Conservation (phyloP, 2,888 invertebrate species). For the Sesia apiformis region DNA sequence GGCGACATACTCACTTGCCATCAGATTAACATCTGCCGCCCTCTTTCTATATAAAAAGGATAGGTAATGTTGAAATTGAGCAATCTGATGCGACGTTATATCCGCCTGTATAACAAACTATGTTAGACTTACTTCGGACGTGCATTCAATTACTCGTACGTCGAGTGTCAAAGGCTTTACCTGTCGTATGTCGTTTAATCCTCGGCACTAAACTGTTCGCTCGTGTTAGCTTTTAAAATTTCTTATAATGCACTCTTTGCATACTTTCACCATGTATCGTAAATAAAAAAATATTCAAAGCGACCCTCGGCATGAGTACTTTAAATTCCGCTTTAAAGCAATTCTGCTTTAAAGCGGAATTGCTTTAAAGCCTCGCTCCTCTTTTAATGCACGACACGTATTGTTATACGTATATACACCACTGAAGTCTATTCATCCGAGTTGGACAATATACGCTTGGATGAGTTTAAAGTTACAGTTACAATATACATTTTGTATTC, state of each 20-base stretch:
- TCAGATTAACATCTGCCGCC: neutral
- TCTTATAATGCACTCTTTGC: conserved; percentile 8
- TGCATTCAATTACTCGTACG: conserved; percentile 42
- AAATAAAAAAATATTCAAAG: conserved; percentile 7
- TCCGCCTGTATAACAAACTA: conserved; percentile 10
- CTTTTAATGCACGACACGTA: no score
- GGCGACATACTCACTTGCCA: neutral
- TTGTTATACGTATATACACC: neutral
- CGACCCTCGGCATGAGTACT: conserved; percentile 5
- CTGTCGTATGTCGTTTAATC: conserved; percentile 30
- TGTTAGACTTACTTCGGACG: conserved; percentile 22
- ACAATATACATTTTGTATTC: no score
- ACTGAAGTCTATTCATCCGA: neutral
- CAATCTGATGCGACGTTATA: conserved; percentile 7
- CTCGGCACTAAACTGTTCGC: conserved; percentile 24
- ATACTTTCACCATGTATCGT: conserved; percentile 6
- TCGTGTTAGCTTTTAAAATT: conserved; percentile 15
- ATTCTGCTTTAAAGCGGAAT: neutral
- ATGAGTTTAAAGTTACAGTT: no score
- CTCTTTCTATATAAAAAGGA: neutral
- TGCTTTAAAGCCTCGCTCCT: neutral
- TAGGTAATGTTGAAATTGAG: neutral
- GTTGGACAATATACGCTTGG: no score
- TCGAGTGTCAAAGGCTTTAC: conserved; percentile 43
- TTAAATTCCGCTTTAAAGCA: conserved; percentile 5